A percentile compares a stretch with the other conserved stretches of the same genome.
phyloP scores from a whole-genome alignment of 2,888 invertebrate genomes.

The Tipula vernalis region DNA sequence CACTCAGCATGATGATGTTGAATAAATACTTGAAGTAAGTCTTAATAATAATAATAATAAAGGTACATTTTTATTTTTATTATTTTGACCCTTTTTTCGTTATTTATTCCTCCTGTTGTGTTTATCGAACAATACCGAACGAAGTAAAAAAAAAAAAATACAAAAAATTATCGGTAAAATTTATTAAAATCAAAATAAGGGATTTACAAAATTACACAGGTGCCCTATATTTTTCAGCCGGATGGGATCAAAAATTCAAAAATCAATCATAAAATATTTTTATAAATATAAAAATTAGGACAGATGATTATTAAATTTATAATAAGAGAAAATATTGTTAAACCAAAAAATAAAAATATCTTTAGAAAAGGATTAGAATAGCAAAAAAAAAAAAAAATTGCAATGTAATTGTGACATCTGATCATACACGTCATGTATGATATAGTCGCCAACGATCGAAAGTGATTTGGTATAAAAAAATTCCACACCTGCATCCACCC shows the following conservation, averaged over 20 bases:
- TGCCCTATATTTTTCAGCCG: conserved; percentile 4
- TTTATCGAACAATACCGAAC: background rate
- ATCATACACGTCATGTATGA: background rate
- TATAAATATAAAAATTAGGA: background rate
- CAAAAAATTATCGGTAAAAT: background rate
- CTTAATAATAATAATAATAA: background rate
- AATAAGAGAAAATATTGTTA: background rate
- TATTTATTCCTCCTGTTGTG: background rate
- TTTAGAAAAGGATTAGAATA: background rate
- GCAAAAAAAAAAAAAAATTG: background rate
- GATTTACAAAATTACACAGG: conserved; percentile 5
- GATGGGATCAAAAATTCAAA: conserved; percentile 9
- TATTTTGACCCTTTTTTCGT: background rate
- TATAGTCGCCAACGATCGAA: background rate
- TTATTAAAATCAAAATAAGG: background rate
- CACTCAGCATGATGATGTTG: background rate
- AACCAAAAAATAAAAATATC: background rate
- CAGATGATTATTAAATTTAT: background rate
- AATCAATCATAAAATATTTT: background rate
- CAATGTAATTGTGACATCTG: conserved; percentile 8
- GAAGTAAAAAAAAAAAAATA: background rate
- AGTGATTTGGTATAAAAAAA: background rate
- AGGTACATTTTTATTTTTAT: background rate
- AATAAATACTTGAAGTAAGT: background rate
- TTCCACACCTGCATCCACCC: background rate